phyloP scores from a whole-genome alignment of 2,888 invertebrate species.

The Geophilus truncorum region DNA sequence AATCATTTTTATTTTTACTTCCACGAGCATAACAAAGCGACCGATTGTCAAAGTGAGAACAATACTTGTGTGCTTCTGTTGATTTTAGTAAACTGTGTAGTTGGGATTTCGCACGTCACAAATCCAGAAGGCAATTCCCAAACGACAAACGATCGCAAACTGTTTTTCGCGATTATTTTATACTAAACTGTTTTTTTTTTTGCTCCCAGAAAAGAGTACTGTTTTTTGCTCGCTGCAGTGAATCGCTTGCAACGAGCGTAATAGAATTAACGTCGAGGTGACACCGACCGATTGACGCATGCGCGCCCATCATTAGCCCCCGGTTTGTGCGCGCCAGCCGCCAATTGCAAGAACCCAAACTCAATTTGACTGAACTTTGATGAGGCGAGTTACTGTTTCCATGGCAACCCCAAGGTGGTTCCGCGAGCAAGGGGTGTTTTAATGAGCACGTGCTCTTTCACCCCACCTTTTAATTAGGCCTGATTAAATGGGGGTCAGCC shows the following conservation, averaged over 20 bases:
- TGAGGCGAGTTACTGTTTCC: background rate
- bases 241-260: background rate
- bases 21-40: too few relatives aligned
- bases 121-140: too few relatives aligned
- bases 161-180: too few relatives aligned
- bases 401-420: background rate
- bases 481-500: conserved; percentile 19
- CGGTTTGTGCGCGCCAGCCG: background rate
- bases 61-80: too few relatives aligned
- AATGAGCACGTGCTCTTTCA: conserved; percentile 13
- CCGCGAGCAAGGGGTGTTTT: background rate
- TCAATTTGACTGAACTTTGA: conserved; percentile 21
- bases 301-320: conserved; percentile 8
- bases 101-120: too few relatives aligned
- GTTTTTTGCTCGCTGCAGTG: background rate
- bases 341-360: conserved; percentile 18
- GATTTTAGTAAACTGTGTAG: too few relatives aligned
- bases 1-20: too few relatives aligned
- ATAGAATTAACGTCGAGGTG: conserved; percentile 12
- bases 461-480: conserved; percentile 23
- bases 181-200: too few relatives aligned
- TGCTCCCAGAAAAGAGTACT: background rate
- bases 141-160: too few relatives aligned
- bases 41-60: too few relatives aligned
- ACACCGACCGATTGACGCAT: conserved; percentile 1